Percentiles rank a stretch among this genome's conserved stretches.
Conservation (phyloP, 1,140 invertebrate species). For the Drosophila orosa region DNA sequence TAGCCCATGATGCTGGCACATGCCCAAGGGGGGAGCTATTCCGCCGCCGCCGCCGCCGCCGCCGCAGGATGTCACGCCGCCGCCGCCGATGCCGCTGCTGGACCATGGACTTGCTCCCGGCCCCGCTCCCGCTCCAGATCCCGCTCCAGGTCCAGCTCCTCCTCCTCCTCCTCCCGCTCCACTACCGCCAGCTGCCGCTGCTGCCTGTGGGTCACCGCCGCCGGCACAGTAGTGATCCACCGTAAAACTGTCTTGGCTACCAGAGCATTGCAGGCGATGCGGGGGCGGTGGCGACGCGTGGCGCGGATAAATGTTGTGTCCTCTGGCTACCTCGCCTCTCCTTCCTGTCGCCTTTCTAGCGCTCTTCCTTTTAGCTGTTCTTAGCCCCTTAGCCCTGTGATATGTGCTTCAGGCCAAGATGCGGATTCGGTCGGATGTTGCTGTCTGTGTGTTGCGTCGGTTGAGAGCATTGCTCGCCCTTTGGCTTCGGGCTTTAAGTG, state of each 20-base stretch:
- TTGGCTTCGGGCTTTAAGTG: background rate
- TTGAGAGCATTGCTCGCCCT: conserved; percentile 30
- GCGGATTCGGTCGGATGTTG: background rate
- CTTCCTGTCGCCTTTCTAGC: background rate
- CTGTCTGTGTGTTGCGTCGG: conserved; percentile 2
- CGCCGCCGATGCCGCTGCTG: conserved; percentile 28
- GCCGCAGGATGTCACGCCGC: conserved; percentile 66
- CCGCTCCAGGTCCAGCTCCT: conserved; percentile 26
- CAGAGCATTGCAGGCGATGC: conserved; percentile 84
- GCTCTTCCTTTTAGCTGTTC: background rate
- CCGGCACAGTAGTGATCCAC: conserved; percentile 84
- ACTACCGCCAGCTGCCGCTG: conserved; percentile 50
- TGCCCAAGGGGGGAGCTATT: conserved; percentile 51
- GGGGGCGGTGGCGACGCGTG: conserved; percentile 84
- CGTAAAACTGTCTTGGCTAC: conserved; percentile 85
- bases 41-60: conserved; percentile 49
- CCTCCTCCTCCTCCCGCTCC: conserved; percentile 46
- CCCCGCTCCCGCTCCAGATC: conserved; percentile 22
- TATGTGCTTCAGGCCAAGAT: conserved; percentile 44
- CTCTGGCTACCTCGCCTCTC: conserved; percentile 20
- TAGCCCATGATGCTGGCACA: conserved; percentile 79
- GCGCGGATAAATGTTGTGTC: conserved; percentile 83
- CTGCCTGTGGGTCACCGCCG: conserved; percentile 79
- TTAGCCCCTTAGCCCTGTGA: conserved; percentile 50
- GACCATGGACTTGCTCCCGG: conserved; percentile 70